Evolutionary conservation across 2,113 vertebrate species (phyloP), one percentile per base, ranked within the genome.

Genomic region (Syrmaticus mikado): DNA sequence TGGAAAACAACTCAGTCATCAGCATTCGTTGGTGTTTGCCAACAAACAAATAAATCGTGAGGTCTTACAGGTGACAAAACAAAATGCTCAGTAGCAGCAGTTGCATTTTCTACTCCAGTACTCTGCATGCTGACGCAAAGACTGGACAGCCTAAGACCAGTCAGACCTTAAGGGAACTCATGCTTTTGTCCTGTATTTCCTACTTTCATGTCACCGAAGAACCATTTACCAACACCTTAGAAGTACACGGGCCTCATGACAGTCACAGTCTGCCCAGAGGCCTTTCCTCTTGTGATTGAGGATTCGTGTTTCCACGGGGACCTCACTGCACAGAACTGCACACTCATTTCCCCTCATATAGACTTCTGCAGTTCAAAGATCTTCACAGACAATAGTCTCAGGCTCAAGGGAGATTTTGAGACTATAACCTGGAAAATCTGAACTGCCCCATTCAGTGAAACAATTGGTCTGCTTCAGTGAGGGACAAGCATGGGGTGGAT

Each of bases 401-500:
- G 74, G 40, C 45, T 57, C 70, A 68, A 66, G 50, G 45, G 73
- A 87, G 18, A 78, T 16, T 5, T 50, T 11, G 21, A 73, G 75
- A 28, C 45, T 68, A 50, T 78, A 87, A 40, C 68, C 25, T 81
- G 61, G 20, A 78, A 90, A 94, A 83, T 22, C 55, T 3, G 13
- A 73, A 40, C 45, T 67, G 62, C 55, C 57, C 32, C n/a, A 3
- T 77, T 57, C 60, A 90, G 48, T 60, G 73, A 68, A 57, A n/a
- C 41, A 4, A 1, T 57, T 64, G 53, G 30, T 8, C 27, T 3
- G 8, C 43, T 61, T 38, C 22, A 22, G 15, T 15, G 46, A 76
- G 62, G 62, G 28, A 82, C 16, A 28, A 85, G 57, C 71, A 20
- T 0, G 0, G 38, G 28, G 28, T 4, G 1, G 55, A 66, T 13